A percentile compares a stretch with the other conserved stretches of the same genome.
These are phyloP conservation scores for Labroides dimidiatus DNA, from an alignment of 2,797 vertebrate species.

Conservation along the genomic window DNA sequence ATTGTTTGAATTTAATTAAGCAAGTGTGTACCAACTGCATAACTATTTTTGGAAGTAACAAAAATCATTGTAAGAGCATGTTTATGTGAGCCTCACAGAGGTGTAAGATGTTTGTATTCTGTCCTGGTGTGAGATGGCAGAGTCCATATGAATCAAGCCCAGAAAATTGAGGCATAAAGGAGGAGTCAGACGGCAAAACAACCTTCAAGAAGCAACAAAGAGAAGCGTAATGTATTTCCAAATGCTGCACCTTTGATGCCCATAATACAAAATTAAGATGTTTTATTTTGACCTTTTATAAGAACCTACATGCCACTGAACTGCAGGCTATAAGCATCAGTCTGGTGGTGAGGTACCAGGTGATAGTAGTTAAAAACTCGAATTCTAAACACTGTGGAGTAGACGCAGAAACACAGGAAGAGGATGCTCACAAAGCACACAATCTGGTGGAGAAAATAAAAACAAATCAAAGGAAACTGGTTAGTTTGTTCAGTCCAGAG, in stretches of 20 bases:
- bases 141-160: constrained; percentile 98
- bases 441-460: constrained; percentile 82
- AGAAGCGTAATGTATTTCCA: neutral
- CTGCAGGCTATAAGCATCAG: constrained; percentile 95
- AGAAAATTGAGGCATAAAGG: constrained; percentile 96
- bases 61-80: neutral
- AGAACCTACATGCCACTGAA: constrained; percentile 95
- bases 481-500: neutral
- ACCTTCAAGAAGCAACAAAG: constrained; percentile 75
- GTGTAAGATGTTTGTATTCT: constrained; percentile 94
- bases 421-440: constrained; percentile 94
- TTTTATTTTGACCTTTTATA: neutral
- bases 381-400: constrained; percentile 96
- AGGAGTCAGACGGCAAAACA: constrained; percentile 96
- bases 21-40: neutral
- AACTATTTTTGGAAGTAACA: neutral
- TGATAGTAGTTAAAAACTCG: constrained; percentile 96
- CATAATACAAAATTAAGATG: neutral
- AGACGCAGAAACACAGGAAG: constrained; percentile 95
- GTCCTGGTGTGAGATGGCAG: constrained; percentile 89
- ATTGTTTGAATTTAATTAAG: neutral
- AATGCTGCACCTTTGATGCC: neutral
- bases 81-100: constrained; percentile 84
- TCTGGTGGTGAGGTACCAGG: constrained; percentile 95
- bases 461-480: constrained; percentile 3